phyloP scores from a whole-genome alignment of 2,113 vertebrate genomes.

The Semnornis frantzii region DNA sequence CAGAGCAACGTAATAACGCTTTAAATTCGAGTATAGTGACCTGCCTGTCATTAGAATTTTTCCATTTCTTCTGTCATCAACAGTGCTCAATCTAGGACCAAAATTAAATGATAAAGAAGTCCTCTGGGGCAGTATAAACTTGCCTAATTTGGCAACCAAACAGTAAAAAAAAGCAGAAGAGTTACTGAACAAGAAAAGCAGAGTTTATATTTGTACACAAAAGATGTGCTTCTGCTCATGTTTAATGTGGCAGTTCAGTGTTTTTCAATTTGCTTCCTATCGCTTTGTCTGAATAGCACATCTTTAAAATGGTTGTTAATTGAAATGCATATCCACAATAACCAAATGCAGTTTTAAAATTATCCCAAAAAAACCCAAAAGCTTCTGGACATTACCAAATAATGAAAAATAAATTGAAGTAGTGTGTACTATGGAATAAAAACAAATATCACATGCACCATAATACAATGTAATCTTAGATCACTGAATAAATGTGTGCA shows the following conservation, averaged over 20 bases:
- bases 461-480: constrained; percentile 31
- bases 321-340: constrained; percentile 24
- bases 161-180: not conserved
- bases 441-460: constrained; percentile 3
- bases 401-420: constrained; percentile 75
- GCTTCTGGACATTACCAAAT: constrained; percentile 35
- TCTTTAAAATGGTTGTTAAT: not conserved
- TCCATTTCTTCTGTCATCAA: not conserved
- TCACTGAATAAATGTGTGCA: constrained; percentile 35
- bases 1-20: not conserved
- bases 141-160: not conserved
- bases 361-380: constrained; percentile 40
- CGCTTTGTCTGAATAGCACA: constrained; percentile 12
- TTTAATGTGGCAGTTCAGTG: constrained; percentile 17
- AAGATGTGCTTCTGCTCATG: not conserved
- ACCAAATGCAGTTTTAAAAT: constrained; percentile 43
- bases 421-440: constrained; percentile 22
- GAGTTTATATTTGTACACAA: not conserved
- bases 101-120: not conserved
- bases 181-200: not conserved
- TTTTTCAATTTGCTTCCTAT: constrained; percentile 12
- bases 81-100: not conserved
- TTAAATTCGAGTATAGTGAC: not conserved
- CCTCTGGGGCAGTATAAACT: not conserved
- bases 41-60: not conserved